phyloP scores from a whole-genome alignment of 2,888 invertebrate genomes.

The Allacma fusca region DNA sequence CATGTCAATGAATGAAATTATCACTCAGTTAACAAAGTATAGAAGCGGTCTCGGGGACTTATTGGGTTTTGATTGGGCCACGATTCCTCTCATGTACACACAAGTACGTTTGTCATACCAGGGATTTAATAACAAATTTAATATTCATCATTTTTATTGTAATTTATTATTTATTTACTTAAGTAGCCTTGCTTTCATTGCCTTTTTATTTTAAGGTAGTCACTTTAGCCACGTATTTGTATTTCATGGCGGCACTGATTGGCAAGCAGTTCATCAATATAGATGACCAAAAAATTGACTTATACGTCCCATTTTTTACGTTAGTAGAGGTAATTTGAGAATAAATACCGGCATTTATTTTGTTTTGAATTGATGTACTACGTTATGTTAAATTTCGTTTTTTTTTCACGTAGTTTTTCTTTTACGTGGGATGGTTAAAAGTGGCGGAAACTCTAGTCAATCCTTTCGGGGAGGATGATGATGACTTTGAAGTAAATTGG shows the following conservation, averaged over 20 bases:
- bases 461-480: slow-evolving; percentile 89
- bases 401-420: slow-evolving; percentile 63
- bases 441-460: slow-evolving; percentile 64
- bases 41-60: slow-evolving; percentile 59
- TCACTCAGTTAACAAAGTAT: slow-evolving; percentile 36
- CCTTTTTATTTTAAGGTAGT: slow-evolving; percentile 65
- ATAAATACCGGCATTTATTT: too few relatives aligned
- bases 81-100: slow-evolving; percentile 64
- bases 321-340: slow-evolving; percentile 55
- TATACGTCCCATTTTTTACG: slow-evolving; percentile 55
- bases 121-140: too few relatives aligned
- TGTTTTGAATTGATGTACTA: not conserved
- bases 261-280: slow-evolving; percentile 64
- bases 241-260: slow-evolving; percentile 66
- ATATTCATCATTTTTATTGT: too few relatives aligned
- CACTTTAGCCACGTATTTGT: slow-evolving; percentile 67
- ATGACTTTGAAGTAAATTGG: slow-evolving; percentile 78
- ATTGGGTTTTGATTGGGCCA: slow-evolving; percentile 64
- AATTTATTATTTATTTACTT: too few relatives aligned
- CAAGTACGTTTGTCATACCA: slow-evolving; percentile 62
- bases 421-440: slow-evolving; percentile 65
- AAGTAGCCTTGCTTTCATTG: too few relatives aligned
- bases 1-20: slow-evolving; percentile 35
- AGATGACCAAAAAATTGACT: slow-evolving; percentile 39
- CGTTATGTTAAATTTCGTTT: not conserved